Base-by-base conservation (phyloP, 2,797 vertebrate species). In the Sarcophilus harrisii region DNA sequence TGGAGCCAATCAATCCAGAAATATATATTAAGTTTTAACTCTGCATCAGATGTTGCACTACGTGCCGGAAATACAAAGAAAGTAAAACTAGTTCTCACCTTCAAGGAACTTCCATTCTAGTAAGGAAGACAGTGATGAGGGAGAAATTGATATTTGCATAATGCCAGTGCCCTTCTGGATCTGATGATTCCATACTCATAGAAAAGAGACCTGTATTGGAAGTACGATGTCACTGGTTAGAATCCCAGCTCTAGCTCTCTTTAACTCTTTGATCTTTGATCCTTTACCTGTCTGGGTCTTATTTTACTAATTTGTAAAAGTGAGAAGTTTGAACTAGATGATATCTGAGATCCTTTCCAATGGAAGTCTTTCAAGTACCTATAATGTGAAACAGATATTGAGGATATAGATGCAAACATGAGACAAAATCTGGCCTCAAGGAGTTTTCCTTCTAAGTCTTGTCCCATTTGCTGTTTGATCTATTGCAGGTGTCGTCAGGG, bases 161-260 rank as follows among this genome's bases (percentile, higher is more conserved):
- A 94, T 96, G 93, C 93, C 73, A 93, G 52, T 13, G 32, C 45
- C 92, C 32, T 94, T 96, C 62, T 81, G 29, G 57, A 93, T 94
- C 92, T 96, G 93, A 96, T 58, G 92, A 93, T 95, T 96, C 45
- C 38, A 27, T 45, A 27, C 54, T 55, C 54, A 38, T 5, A 45
- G 6, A 81, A 18, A 49, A 45, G 38, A 87, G 21, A 21, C 21
- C 21, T 45, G 73, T 9, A 45, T 87, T 27, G 9, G 38, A 81
- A 45, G 18, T 45, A 45, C 9, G 9, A 87, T 45, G 38, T 10
- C 21, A 49, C 49, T 38, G 38, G 73, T 87, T 87, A 87, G 21
- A 81, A 81, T 49, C 18, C 38, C n/a, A 73, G n/a, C 5, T 73
- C 6, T 38, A 38, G 5, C 18, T 73, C n/a, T 21, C 3, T 87